Conservation (phyloP, 2,888 invertebrate species). For the Chorisops tibialis region DNA sequence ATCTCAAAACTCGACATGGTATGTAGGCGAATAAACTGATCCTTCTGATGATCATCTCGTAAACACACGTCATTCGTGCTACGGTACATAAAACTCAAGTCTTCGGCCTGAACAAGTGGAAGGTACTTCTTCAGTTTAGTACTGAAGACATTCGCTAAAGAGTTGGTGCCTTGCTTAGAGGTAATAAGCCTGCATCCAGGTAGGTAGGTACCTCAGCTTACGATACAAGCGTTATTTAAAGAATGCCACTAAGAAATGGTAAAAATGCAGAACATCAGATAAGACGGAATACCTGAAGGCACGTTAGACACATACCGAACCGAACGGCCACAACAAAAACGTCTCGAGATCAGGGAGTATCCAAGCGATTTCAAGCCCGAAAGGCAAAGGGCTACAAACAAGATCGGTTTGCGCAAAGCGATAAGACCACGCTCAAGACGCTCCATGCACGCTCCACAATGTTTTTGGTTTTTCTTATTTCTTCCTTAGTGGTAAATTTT, state of each 20-base stretch:
- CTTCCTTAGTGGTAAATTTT: not conserved
- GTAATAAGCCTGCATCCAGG: too few relatives aligned
- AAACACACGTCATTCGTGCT: slow-evolving; percentile 16
- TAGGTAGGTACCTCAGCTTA: too few relatives aligned
- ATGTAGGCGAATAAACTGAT: slow-evolving; percentile 20
- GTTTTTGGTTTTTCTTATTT: not conserved
- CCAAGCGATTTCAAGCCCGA: slow-evolving; percentile 1
- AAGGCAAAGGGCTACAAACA: slow-evolving; percentile 16
- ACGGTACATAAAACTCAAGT: too few relatives aligned
- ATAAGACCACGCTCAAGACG: slow-evolving; percentile 41
- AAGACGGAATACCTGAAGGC: slow-evolving; percentile 28
- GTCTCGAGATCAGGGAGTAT: slow-evolving; percentile 2
- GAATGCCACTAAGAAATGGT: slow-evolving; percentile 29
- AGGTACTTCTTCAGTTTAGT: too few relatives aligned
- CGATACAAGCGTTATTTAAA: slow-evolving; percentile 23
- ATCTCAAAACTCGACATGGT: too few relatives aligned
- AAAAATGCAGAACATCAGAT: slow-evolving; percentile 34
- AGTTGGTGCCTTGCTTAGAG: too few relatives aligned
- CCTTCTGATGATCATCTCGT: slow-evolving; percentile 13
- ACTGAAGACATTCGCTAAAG: too few relatives aligned
- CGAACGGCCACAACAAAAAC: not conserved
- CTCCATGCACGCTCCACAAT: slow-evolving; percentile 40
- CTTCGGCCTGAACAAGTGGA: too few relatives aligned
- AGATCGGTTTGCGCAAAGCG: slow-evolving; percentile 41
- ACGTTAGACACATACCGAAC: slow-evolving; percentile 29